Percentiles rank a stretch among this genome's conserved stretches.
Conservation (phyloP, 2,113 vertebrate genomes). For the Phycodurus eques region DNA sequence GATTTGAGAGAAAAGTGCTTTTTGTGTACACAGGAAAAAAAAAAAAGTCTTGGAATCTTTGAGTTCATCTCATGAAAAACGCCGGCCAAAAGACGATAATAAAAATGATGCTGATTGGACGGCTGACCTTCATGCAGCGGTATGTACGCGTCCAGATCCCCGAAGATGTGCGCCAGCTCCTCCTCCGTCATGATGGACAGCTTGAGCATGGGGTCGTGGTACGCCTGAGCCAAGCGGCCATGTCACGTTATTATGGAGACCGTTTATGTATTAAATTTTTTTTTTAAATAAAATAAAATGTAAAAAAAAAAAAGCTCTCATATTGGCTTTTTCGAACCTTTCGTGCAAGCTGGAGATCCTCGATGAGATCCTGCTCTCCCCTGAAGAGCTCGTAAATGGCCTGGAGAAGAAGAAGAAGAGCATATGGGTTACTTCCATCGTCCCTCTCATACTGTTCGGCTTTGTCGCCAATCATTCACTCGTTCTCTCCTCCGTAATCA, state of each 20-base stretch:
- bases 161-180: constrained; percentile 92
- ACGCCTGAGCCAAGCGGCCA: constrained; percentile 74
- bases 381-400: constrained; percentile 93
- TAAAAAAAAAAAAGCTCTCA: not conserved
- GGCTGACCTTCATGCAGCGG: constrained; percentile 85
- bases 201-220: constrained; percentile 97
- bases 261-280: too few species aligned
- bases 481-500: too few species aligned
- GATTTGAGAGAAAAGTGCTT: too few species aligned
- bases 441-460: too few species aligned
- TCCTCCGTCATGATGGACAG: constrained; percentile 94
- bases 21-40: too few species aligned
- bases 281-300: too few species aligned
- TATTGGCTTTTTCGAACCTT: constrained; percentile 72
- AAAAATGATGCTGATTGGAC: not conserved
- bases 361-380: constrained; percentile 95
- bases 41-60: too few species aligned
- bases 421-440: not conserved
- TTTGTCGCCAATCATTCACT: not conserved
- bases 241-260: not conserved
- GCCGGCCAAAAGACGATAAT: not conserved
- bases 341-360: constrained; percentile 93
- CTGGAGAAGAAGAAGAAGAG: constrained; percentile 59
- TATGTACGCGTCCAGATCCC: constrained; percentile 95
- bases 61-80: too few species aligned